Base-by-base conservation (phyloP, 1,140 invertebrate genomes). In the Drosophila repleta region DNA sequence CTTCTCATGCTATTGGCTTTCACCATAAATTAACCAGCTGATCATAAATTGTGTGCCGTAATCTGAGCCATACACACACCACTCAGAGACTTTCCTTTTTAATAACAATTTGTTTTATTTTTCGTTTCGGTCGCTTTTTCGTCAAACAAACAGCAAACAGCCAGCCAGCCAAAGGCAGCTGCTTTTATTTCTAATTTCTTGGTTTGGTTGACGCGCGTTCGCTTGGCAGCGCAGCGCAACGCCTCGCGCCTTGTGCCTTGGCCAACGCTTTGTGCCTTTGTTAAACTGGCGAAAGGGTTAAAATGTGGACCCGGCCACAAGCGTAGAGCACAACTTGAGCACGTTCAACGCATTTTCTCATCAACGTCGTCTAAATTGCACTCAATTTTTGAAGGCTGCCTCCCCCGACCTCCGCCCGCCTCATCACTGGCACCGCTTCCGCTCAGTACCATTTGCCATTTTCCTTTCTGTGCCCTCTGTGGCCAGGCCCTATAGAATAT, bases 341-440 rank as follows among this genome's bases (percentile, higher is more conserved):
- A 90, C 87, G 87, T 90, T 90, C 87, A 85, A 90, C 77, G 85
- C 85, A 90, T 90, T 90, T 90, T 90, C 77, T 79, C 85, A 85
- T 90, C 85, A 90, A 76, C 85, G 67, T 79, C 76, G 65, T 85
- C 81, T 83, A 90, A 90, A 90, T 84, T 88, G 83, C 83, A 89
- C 83, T 88, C 84, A 88, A 88, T 88, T 88, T 87, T 88, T 88
- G 83, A 88, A 88, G 83, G 83, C 83, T 87, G 73, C 67, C 26
- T 29, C 26, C 26, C 8, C 26, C 6, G n/a, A 6, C 26, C 26
- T 26, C 24, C 24, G 1, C 24, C 24, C 3, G 6, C 24, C 24
- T 64, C 26, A 35, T 24, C 45, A 37, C 29, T 56, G 41, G 7
- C 29, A n/a, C 71, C 48, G 55, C 63, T 72, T 48, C 65, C 75